A percentile compares a stretch with the other conserved stretches of the same genome.
Conservation (phyloP, 2,797 vertebrate genomes). For the Poeciliopsis infans region DNA sequence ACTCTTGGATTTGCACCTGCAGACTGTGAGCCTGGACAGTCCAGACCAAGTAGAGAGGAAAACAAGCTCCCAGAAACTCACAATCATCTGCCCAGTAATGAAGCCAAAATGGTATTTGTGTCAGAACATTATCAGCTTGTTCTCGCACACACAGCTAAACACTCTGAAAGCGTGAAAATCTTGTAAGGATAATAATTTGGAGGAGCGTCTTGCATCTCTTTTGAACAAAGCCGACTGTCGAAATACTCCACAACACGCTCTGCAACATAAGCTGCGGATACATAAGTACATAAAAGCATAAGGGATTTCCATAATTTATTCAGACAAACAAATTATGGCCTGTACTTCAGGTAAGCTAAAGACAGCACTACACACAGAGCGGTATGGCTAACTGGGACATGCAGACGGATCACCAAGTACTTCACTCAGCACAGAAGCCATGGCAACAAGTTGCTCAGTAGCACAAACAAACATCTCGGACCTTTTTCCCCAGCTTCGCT, state of each 20-base stretch:
- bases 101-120: too few relatives aligned
- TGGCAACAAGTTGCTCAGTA: constrained; percentile 58
- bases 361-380: constrained; percentile 51
- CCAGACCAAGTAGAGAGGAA: too few relatives aligned
- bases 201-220: constrained; percentile 1
- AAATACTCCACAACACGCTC: constrained; percentile 26
- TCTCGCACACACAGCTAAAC: neutral
- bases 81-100: too few relatives aligned
- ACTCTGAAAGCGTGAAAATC: neutral
- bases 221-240: constrained; percentile 41
- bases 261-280: constrained; percentile 29
- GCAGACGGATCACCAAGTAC: constrained; percentile 27
- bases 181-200: neutral
- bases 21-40: too few relatives aligned
- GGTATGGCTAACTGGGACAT: constrained; percentile 34
- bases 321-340: constrained; percentile 69
- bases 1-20: too few relatives aligned
- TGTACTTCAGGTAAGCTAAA: constrained; percentile 30
- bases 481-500: neutral
- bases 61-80: too few relatives aligned
- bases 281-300: constrained; percentile 5
- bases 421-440: constrained; percentile 47
- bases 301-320: constrained; percentile 65
- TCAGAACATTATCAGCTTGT: neutral
- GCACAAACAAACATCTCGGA: constrained; percentile 36